phyloP scores from a whole-genome alignment of 2,113 vertebrate species.

The Tragelaphus buxtoni region DNA sequence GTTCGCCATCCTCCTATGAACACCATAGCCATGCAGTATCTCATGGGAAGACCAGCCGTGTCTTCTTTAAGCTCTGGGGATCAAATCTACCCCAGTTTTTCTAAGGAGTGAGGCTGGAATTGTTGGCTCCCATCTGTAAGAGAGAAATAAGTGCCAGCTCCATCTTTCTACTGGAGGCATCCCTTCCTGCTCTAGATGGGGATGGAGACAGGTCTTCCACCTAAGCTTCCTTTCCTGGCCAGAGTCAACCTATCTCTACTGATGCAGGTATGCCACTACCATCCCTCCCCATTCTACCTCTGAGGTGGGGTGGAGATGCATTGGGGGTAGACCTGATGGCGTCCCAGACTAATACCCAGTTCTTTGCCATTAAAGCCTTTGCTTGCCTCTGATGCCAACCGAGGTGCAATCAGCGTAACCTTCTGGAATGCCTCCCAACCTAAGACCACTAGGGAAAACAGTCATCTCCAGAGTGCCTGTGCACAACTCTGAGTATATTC shows the following conservation, averaged over 20 bases:
- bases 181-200: background rate
- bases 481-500: background rate
- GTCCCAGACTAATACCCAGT: background rate
- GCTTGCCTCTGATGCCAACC: background rate
- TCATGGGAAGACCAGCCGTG: background rate
- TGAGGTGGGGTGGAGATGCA: background rate
- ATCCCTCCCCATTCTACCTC: background rate
- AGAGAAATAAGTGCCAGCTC: background rate
- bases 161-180: background rate
- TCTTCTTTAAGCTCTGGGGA: background rate
- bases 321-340: background rate
- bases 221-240: background rate
- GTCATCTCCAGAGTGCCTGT: background rate
- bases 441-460: background rate
- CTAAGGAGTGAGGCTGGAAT: background rate
- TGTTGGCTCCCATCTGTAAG: background rate
- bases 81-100: background rate
- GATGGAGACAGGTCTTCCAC: background rate
- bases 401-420: background rate
- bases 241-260: background rate
- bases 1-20: rapidly evolving
- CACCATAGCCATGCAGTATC: background rate
- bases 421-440: background rate
- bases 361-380: background rate
- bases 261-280: background rate